Evolutionary conservation across 2,113 vertebrate genomes (phyloP), one percentile per base, ranked within the genome.

Genomic region (Nestor notabilis): DNA sequence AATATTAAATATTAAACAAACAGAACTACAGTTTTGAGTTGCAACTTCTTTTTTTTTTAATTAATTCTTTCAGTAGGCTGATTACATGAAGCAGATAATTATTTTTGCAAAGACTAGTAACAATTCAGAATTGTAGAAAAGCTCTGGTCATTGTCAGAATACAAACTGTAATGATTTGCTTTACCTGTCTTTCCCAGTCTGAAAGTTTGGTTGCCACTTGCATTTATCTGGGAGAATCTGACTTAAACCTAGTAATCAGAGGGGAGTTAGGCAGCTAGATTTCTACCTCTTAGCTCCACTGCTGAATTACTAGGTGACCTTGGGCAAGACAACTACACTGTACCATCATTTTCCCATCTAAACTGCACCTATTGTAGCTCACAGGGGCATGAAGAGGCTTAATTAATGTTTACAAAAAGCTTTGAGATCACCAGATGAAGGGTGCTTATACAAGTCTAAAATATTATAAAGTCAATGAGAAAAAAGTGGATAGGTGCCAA

Each of bases 351-450:
- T 82, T 83, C 52, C 44, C 76, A 96, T 94, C 84, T 92, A 93
- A 95, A 93, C 65, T 20, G 7, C 72, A 93, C 47, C 83, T 91
- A 61, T 47, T 83, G 33, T 93, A 97, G 89, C 76, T 91, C 92
- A 92, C 58, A 70, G 87, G 91, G 87, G 79, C 90, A 91, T 89
- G 93, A 70, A 94, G 87, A 96, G 81, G 55, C 84, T 97, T 97
- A 97, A 97, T 95, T 96, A 97, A 96, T 85, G 70, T 96, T 96
- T 96, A 92, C 87, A 78, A 94, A 97, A 93, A 95, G 90, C 95
- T 97, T 93, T 91, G 84, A 97, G 95, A 95, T 95, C 86, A 90
- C 92, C 90, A 96, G 96, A 95, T 94, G 92, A 83, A 92, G 90
- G 76, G 72, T 90, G 85, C 95, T 95, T 83, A 29, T 70, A 2